phyloP scores from a whole-genome alignment of 2,888 invertebrate genomes.

The Cantharis lateralis region DNA sequence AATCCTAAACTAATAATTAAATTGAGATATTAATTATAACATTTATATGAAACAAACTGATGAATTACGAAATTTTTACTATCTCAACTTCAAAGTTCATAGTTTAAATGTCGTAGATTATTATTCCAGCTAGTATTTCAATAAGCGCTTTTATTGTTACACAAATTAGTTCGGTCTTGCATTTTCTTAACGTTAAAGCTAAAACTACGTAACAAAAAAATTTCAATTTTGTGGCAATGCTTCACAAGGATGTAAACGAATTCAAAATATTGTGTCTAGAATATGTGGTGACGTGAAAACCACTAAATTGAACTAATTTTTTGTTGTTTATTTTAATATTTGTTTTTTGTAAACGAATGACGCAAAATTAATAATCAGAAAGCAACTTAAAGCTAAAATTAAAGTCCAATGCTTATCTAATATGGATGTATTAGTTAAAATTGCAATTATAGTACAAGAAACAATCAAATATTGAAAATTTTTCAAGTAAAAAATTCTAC shows the following conservation, averaged over 20 bases:
- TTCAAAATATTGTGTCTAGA: conserved; percentile 16
- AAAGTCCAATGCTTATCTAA: conserved; percentile 4
- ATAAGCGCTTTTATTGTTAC: not conserved
- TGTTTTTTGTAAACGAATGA: not conserved
- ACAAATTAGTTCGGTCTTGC: not conserved
- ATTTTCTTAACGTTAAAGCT: not conserved
- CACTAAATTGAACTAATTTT: not conserved
- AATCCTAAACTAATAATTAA: not conserved
- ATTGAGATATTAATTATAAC: not conserved
- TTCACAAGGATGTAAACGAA: conserved; percentile 12
- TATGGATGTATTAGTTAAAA: conserved; percentile 45
- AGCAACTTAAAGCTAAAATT: not conserved
- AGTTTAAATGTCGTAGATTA: conserved; percentile 25
- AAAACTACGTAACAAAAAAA: conserved; percentile 1
- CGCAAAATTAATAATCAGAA: not conserved
- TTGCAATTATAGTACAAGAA: conserved; percentile 28
- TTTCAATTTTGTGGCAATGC: not conserved
- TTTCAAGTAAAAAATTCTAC: not conserved
- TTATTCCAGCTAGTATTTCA: not conserved
- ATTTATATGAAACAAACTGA: not conserved
- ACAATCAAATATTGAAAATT: not conserved
- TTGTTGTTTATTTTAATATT: not conserved
- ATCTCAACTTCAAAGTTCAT: conserved; percentile 24
- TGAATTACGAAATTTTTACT: conserved; percentile 17
- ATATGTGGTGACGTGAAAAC: not conserved